phyloP scores from a whole-genome alignment of 35 echinoderm and acorn worm species.

The Apostichopus parvimensis region DNA sequence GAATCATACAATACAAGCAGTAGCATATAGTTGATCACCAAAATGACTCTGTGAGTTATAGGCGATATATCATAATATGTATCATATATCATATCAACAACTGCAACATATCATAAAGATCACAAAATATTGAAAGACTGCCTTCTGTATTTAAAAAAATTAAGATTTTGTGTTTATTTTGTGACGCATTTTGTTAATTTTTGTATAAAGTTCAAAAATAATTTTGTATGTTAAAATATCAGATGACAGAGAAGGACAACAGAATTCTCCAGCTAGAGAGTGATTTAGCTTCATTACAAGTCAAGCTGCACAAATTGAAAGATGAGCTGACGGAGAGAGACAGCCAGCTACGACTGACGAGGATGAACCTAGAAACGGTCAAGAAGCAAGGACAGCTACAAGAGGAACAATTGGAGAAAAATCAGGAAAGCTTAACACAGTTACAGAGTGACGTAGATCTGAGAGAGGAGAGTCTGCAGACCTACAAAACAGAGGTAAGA shows the following conservation, averaged over 20 bases:
- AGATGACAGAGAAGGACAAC: constrained; percentile 80
- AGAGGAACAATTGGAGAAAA: constrained; percentile 61
- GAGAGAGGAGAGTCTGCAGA: constrained; percentile 65
- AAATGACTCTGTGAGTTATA: no score
- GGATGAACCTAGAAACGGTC: constrained; percentile 79
- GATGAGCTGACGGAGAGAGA: constrained; percentile 85
- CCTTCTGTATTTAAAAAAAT: no score
- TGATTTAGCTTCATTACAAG: constrained; percentile 59
- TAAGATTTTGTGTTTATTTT: no score
- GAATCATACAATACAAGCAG: no score
- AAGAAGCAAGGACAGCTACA: constrained; percentile 78
- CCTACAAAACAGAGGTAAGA: constrained; percentile 69
- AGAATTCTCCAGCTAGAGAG: constrained; percentile 59
- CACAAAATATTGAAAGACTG: no score
- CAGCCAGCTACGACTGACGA: constrained; percentile 72
- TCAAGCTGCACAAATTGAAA: constrained; percentile 55
- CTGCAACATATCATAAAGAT: no score
- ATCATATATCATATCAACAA: no score
- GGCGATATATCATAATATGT: no score
- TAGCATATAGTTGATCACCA: no score
- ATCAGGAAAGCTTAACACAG: constrained; percentile 74
- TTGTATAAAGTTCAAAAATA: no score
- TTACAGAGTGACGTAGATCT: constrained; percentile 79
- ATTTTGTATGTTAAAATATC: not conserved
- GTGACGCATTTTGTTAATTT: no score